These are phyloP conservation scores for Plusia festucae DNA, from an alignment of 2,888 invertebrate genomes.

Conservation along the genomic window DNA sequence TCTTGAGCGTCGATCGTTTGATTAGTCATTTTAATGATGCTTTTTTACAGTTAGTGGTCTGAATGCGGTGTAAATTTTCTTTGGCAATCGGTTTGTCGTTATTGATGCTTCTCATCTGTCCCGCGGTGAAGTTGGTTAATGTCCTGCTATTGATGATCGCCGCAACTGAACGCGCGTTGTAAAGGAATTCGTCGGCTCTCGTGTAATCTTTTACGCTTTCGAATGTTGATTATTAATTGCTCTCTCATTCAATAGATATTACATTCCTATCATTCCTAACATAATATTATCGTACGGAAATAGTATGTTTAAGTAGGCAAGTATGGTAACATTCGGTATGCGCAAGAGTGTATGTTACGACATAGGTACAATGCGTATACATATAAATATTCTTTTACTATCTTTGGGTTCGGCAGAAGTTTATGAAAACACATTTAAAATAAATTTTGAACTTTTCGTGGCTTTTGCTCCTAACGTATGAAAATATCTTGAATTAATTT, in stretches of 20 bases:
- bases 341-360: slow-evolving; percentile 53
- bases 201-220: slow-evolving; percentile 86
- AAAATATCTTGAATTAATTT: no score
- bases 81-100: slow-evolving; percentile 75
- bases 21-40: slow-evolving; percentile 84
- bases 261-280: slow-evolving; percentile 78
- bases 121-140: slow-evolving; percentile 69
- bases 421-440: not conserved
- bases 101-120: slow-evolving; percentile 75
- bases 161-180: slow-evolving; percentile 65
- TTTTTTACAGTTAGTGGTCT: slow-evolving; percentile 84
- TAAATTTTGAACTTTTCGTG: not conserved
- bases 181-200: slow-evolving; percentile 80
- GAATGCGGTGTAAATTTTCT: slow-evolving; percentile 81
- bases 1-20: slow-evolving; percentile 84
- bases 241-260: slow-evolving; percentile 81
- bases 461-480: no score
- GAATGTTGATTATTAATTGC: slow-evolving; percentile 85
- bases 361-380: slow-evolving; percentile 23
- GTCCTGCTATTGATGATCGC: slow-evolving; percentile 70
- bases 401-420: slow-evolving; percentile 5
- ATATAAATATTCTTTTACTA: slow-evolving; percentile 38
- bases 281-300: slow-evolving; percentile 71
- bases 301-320: slow-evolving; percentile 64
- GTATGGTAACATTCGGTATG: slow-evolving; percentile 53